phyloP scores from a whole-genome alignment of 2,113 vertebrate species.

The Etheostoma spectabile region DNA sequence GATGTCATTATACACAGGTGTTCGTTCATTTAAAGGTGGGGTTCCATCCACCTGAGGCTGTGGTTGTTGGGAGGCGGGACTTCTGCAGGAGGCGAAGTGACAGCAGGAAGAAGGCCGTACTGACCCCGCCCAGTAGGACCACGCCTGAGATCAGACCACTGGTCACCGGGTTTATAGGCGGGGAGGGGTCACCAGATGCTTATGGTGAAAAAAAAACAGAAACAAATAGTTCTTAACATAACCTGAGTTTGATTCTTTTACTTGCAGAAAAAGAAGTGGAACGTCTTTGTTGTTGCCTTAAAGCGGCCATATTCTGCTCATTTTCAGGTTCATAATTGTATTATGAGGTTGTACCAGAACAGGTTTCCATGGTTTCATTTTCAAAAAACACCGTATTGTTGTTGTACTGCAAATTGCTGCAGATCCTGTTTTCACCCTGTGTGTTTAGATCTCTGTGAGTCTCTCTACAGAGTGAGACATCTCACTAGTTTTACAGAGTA shows the following conservation, averaged over 20 bases:
- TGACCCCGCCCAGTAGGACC: slow-evolving; percentile 88
- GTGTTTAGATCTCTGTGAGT: too few relatives aligned
- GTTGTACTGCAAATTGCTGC: too few relatives aligned
- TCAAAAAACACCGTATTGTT: too few relatives aligned
- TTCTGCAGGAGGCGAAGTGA: slow-evolving; percentile 87
- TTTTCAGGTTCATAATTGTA: too few relatives aligned
- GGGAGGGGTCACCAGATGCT: slow-evolving; percentile 73
- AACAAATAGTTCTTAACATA: slow-evolving; percentile 7
- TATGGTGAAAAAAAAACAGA: slow-evolving; percentile 42
- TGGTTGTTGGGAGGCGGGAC: slow-evolving; percentile 76
- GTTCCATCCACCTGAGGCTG: slow-evolving; percentile 86
- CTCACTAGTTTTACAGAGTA: too few relatives aligned
- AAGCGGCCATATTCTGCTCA: not conserved
- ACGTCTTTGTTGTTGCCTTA: not conserved
- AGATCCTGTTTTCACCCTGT: too few relatives aligned
- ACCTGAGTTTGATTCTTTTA: not conserved
- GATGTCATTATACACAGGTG: not conserved
- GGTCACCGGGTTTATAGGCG: slow-evolving; percentile 88
- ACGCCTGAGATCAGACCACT: slow-evolving; percentile 90
- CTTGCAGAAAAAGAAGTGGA: not conserved
- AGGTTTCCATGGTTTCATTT: too few relatives aligned
- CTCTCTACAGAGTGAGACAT: too few relatives aligned
- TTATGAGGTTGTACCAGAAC: too few relatives aligned
- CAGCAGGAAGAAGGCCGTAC: slow-evolving; percentile 86
- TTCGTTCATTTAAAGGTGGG: slow-evolving; percentile 87